Conservation (phyloP, 2,888 invertebrate species). For the Synergus laeviventris region DNA sequence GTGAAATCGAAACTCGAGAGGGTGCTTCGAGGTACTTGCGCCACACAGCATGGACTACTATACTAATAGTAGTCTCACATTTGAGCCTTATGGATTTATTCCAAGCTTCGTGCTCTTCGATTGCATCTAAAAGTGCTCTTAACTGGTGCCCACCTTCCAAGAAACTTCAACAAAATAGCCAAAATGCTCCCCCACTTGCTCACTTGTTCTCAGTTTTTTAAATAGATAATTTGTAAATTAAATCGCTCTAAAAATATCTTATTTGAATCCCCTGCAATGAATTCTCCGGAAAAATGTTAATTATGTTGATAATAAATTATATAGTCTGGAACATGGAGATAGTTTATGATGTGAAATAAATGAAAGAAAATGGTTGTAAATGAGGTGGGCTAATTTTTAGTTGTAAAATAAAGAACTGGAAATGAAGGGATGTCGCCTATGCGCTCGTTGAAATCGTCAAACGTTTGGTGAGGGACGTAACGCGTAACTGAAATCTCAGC, state of each 20-base stretch:
- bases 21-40: conserved; percentile 56
- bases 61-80: conserved; percentile 40
- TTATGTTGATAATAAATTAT: too few relatives aligned
- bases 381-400: neutral
- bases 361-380: neutral
- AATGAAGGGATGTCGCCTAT: conserved; percentile 58
- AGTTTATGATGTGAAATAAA: too few relatives aligned
- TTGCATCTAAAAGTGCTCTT: conserved; percentile 36
- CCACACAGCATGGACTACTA: conserved; percentile 26
- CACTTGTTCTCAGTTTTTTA: neutral
- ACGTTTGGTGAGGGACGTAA: conserved; percentile 54
- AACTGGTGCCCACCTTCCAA: conserved; percentile 10
- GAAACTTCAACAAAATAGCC: conserved; percentile 5
- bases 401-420: conserved; percentile 45
- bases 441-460: conserved; percentile 67
- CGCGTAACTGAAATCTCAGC: conserved; percentile 75
- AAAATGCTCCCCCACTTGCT: too few relatives aligned
- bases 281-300: too few relatives aligned
- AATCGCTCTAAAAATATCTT: too few relatives aligned
- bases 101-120: conserved; percentile 11
- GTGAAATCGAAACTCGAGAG: conserved; percentile 57
- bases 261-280: too few relatives aligned
- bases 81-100: conserved; percentile 40
- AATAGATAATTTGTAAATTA: neutral
- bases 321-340: too few relatives aligned